Evolutionary conservation across 2,113 vertebrate species (phyloP).

Genomic region (Anhinga rufa): DNA sequence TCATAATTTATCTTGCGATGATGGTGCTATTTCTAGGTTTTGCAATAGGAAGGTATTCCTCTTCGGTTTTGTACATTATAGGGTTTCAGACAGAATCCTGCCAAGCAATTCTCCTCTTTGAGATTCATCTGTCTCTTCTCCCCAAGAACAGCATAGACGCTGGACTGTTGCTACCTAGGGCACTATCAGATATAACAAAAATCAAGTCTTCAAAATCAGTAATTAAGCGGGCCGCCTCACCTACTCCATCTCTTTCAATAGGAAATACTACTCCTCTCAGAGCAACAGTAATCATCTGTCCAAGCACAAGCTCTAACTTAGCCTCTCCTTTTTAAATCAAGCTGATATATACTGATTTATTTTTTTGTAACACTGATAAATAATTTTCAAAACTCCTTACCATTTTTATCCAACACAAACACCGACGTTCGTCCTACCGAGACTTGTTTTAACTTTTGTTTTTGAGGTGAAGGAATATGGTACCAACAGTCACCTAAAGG

Average conservation of each 20-base stretch:
- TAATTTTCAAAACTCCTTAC: slow-evolving; percentile 60
- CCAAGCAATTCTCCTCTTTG: not conserved
- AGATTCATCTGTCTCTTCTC: not conserved
- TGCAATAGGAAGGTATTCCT: not conserved
- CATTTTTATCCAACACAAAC: slow-evolving; percentile 87
- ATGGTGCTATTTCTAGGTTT: not conserved
- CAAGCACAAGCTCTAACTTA: not conserved
- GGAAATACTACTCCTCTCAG: not conserved
- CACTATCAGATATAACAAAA: not conserved
- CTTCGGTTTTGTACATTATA: not conserved
- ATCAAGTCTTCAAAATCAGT: not conserved
- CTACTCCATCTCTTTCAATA: not conserved
- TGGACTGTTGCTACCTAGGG: not conserved
- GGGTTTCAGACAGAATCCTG: not conserved
- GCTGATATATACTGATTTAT: not conserved
- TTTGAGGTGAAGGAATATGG: slow-evolving; percentile 89
- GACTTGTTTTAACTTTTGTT: slow-evolving; percentile 90
- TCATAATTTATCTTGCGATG: not conserved
- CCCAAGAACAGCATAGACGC: not conserved
- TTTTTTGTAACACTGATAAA: not conserved
- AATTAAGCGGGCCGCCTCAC: not conserved
- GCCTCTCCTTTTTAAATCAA: not conserved
- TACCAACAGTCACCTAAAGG: slow-evolving; percentile 91
- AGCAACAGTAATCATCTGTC: not conserved
- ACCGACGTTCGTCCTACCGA: slow-evolving; percentile 90